Evolutionary conservation across 2,888 invertebrate species (phyloP).

Genomic region (Masnerella sp.): DNA sequence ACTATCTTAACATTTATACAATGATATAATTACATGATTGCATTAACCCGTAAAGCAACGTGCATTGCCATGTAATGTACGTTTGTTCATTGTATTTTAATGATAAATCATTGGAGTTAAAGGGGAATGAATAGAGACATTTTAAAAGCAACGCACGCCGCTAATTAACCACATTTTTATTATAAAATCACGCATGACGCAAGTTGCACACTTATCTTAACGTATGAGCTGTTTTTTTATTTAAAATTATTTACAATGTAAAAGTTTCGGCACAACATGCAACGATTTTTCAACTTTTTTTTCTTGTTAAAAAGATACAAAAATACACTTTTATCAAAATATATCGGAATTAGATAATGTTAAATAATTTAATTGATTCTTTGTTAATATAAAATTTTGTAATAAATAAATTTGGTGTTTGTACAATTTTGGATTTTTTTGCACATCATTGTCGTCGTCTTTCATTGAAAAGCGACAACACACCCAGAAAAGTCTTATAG

Average conservation of each 20-base stretch:
- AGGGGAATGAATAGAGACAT: conserved; percentile 12
- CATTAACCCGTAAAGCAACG: conserved; percentile 45
- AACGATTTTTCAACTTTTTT: neutral
- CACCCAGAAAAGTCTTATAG: no score
- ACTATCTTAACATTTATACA: conserved; percentile 53
- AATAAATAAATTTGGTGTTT: no score
- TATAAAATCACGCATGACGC: conserved; percentile 55
- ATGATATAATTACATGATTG: conserved; percentile 57
- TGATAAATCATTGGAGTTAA: conserved; percentile 25
- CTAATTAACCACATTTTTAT: conserved; percentile 40
- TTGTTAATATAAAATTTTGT: no score
- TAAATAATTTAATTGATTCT: no score
- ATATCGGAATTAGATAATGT: no score
- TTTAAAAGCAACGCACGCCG: conserved; percentile 25
- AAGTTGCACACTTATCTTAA: conserved; percentile 37
- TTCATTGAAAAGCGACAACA: no score
- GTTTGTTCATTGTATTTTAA: conserved; percentile 36
- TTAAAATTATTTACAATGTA: conserved; percentile 53
- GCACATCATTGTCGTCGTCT: no score
- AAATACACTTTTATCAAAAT: no score
- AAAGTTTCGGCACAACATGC: conserved; percentile 34
- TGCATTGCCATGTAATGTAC: conserved; percentile 24
- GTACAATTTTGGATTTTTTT: no score
- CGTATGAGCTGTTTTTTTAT: conserved; percentile 32
- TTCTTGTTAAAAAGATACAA: no score